Percentiles rank a stretch among this genome's conserved stretches.
These are phyloP conservation scores for Picathartes gymnocephalus DNA, from an alignment of 2,113 vertebrate species.

Conservation along the genomic window DNA sequence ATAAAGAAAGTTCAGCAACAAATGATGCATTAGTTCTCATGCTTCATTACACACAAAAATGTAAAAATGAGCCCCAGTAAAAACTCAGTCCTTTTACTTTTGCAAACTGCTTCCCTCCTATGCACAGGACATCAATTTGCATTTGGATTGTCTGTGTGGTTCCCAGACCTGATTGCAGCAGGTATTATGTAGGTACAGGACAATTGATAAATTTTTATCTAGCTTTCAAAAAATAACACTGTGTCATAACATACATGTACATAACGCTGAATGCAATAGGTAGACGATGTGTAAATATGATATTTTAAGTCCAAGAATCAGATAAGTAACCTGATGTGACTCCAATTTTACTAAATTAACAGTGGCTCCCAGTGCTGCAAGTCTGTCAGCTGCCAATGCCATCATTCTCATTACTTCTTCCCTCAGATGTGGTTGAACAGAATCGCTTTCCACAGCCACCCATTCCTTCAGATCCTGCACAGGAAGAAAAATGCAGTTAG, in stretches of 20 bases:
- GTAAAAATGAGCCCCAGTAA: not conserved
- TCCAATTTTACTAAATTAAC: constrained; percentile 75
- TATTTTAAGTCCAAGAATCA: not conserved
- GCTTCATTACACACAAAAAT: not conserved
- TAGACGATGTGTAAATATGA: not conserved
- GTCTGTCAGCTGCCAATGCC: constrained; percentile 70
- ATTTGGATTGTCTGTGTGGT: not conserved
- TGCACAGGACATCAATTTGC: not conserved
- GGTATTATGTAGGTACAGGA: not conserved
- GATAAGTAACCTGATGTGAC: constrained; percentile 78
- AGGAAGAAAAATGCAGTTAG: not conserved
- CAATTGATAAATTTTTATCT: not conserved
- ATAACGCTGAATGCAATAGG: not conserved
- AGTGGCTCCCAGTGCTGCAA: constrained; percentile 75
- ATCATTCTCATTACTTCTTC: constrained; percentile 80
- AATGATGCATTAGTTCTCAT: not conserved
- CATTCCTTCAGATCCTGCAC: constrained; percentile 81
- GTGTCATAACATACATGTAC: not conserved
- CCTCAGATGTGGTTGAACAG: constrained; percentile 76
- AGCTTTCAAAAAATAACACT: not conserved
- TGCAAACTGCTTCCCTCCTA: not conserved
- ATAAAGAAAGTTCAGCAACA: not conserved
- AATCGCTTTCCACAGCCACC: constrained; percentile 87
- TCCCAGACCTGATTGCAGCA: not conserved
- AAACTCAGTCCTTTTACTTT: not conserved